Percentiles rank a stretch among this genome's conserved stretches.
Conservation (phyloP, 2,113 vertebrate genomes). For the Trinectes maculatus region DNA sequence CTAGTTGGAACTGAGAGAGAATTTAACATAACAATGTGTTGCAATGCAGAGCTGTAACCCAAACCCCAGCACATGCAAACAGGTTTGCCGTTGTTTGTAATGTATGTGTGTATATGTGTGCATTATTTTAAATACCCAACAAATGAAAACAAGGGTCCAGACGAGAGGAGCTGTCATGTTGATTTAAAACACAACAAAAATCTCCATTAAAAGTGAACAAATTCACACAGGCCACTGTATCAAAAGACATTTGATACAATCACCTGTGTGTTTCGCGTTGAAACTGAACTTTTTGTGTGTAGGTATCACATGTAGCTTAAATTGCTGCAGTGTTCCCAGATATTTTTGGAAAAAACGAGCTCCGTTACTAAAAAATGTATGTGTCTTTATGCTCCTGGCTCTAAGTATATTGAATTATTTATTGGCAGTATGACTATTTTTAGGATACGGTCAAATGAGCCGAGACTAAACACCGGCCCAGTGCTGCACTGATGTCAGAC, state of each 20-base stretch:
- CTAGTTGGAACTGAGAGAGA: no score
- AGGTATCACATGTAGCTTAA: background rate
- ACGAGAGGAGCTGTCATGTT: no score
- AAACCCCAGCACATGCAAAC: conserved; percentile 1
- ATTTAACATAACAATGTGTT: conserved; percentile 10
- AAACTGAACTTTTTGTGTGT: no score
- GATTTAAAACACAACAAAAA: no score
- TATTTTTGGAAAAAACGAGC: conserved; percentile 24
- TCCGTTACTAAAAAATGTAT: conserved; percentile 73
- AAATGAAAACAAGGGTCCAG: no score
- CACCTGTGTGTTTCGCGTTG: no score
- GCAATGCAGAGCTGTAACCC: background rate
- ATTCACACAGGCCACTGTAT: background rate
- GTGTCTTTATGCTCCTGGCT: conserved; percentile 52
- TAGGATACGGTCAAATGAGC: conserved; percentile 47
- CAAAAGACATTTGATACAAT: background rate
- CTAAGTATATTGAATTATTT: conserved; percentile 68
- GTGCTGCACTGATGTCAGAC: conserved; percentile 15
- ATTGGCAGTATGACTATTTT: conserved; percentile 64
- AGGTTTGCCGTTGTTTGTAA: background rate
- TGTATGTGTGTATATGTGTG: background rate
- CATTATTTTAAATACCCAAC: no score
- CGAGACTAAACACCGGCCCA: conserved; percentile 25
- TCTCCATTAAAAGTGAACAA: background rate
- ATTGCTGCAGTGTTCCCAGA: conserved; percentile 33